Base-by-base conservation (phyloP, 2,113 vertebrate genomes). In the Stercorarius parasiticus region DNA sequence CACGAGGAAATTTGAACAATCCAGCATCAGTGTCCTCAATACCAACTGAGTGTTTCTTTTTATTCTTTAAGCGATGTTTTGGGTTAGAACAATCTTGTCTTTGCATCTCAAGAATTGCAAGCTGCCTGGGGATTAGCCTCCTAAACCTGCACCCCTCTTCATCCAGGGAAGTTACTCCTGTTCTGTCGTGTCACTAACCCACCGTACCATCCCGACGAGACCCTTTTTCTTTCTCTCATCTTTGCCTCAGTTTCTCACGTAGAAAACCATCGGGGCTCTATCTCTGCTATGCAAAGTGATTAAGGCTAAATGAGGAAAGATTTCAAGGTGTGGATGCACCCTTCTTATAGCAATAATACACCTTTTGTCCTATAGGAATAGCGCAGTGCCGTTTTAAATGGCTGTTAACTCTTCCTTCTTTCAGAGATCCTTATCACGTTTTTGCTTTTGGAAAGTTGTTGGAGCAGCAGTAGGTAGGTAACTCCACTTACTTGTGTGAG, bases 341-440 rank as follows among this genome's bases (percentile, higher is more conserved):
- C 22, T 82, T 4, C 2, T 27, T 32, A 36, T 19, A 67, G 26
- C 42, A 58, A 9, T 13, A 43, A 42, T 2, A 2, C 16, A 50
- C 15, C 3, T 77, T 78, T 64, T 17, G 14, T 42, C 13, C 38
- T 55, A 13, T 7, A 36, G 52, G 26, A 67, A 50, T 3, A 32
- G 8, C 3, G 10, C 11, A 12, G 27, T 15, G 59, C 14, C 71
- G 15, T 77, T 90, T 77, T 15, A 86, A 92, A 76, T 25, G 19
- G 9, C 13, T 82, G 47, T 52, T 30, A 59, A 9, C 22, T 59
- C 61, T 93, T 32, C 19, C 2, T 1, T 73, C 34, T 82, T 80
- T 50, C 29, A 15, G 55, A 30, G 38, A 15, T 8, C 9, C 14
- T 62, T 40, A 32, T 17, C 17, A 40, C 0, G 0, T 3, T 79